phyloP scores from a whole-genome alignment of 2,113 vertebrate species.

The Lipophrys pholis region DNA sequence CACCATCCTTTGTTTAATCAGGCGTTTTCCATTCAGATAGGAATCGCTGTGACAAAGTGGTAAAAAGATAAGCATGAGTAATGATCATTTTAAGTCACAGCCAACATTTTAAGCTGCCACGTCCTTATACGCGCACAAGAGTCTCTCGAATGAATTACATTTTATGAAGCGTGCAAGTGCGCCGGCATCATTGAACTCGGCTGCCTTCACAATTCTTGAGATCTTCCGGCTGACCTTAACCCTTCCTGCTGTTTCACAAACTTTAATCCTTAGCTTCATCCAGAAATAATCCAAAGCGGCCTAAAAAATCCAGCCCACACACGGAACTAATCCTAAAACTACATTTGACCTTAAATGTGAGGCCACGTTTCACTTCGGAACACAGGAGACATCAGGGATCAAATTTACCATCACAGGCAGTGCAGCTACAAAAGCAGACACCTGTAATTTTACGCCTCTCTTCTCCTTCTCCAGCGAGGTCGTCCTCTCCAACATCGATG shows the following conservation, averaged over 20 bases:
- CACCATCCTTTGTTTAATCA: conserved; percentile 65
- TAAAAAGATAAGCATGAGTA: conserved; percentile 61
- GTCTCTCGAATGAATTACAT: conserved; percentile 26
- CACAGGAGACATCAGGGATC: conserved; percentile 3
- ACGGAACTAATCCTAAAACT: conserved; percentile 29
- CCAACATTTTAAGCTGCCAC: conserved; percentile 45
- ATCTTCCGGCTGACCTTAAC: conserved; percentile 17
- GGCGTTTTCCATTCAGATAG: conserved; percentile 59
- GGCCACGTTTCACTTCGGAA: background rate
- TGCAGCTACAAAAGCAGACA: conserved; percentile 1
- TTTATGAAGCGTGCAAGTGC: conserved; percentile 6
- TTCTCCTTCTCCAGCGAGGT: conserved; percentile 84
- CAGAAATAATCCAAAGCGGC: conserved; percentile 23
- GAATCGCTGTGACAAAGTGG: conserved; percentile 57
- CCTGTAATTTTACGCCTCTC: background rate
- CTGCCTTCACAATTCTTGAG: conserved; percentile 2
- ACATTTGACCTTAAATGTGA: conserved; percentile 23
- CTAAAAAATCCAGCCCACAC: background rate
- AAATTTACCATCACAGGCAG: background rate
- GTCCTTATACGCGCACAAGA: conserved; percentile 13
- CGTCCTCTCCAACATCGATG: conserved; percentile 89
- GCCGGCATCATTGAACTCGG: background rate
- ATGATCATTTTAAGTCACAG: conserved; percentile 63
- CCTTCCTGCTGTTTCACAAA: conserved; percentile 10
- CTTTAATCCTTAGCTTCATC: conserved; percentile 30